Percentiles rank a stretch among this genome's conserved stretches.
Evolutionary conservation across 2,113 vertebrate genomes (phyloP).

Genomic region (Anhinga anhinga): DNA sequence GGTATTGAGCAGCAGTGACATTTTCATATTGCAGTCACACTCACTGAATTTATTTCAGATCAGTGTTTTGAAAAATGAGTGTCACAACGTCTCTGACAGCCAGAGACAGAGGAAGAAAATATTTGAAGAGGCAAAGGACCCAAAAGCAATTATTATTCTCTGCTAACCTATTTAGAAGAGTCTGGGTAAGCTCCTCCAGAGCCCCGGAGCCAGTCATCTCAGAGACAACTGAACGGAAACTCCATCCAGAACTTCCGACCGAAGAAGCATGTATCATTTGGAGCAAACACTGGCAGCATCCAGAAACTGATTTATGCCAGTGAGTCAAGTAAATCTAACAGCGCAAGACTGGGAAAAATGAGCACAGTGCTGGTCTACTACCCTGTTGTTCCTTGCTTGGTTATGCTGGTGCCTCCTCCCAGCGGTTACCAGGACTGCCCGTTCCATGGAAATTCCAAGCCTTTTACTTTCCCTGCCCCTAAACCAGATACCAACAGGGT

Average conservation of each 20-base stretch:
- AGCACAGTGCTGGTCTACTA: not conserved
- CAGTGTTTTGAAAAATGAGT: conserved; percentile 23
- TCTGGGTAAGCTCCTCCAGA: not conserved
- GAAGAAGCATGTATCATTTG: not conserved
- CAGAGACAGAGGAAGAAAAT: not conserved
- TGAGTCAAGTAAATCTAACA: not conserved
- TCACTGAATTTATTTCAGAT: not conserved
- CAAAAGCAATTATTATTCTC: conserved; percentile 6
- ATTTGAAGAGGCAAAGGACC: not conserved
- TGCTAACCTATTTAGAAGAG: not conserved
- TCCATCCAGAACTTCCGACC: not conserved
- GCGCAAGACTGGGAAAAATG: not conserved
- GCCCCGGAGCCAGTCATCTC: not conserved
- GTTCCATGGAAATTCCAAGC: not conserved
- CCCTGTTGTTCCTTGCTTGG: not conserved
- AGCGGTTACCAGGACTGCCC: not conserved
- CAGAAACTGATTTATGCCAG: not conserved
- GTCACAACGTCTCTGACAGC: not conserved
- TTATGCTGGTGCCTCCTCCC: not conserved
- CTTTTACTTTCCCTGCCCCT: not conserved
- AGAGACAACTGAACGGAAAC: not conserved
- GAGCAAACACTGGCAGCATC: not conserved
- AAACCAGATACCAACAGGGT: not conserved
- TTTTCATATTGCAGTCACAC: conserved; percentile 32
- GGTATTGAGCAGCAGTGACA: not conserved